phyloP scores from a whole-genome alignment of 1,140 invertebrate genomes.

The Coelopa frigida region DNA sequence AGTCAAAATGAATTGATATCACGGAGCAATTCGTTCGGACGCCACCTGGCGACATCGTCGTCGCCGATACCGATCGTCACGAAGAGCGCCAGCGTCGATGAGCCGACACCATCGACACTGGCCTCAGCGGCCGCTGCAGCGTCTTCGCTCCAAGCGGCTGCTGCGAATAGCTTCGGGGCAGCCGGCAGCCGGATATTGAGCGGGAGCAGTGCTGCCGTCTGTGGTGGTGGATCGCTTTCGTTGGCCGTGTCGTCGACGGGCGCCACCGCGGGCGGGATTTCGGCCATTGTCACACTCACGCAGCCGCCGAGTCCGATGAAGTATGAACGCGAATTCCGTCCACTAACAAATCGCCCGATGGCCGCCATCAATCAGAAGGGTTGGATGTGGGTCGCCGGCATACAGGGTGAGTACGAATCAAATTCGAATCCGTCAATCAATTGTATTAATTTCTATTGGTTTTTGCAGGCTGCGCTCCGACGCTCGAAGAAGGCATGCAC shows the following conservation, averaged over 20 bases:
- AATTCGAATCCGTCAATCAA: too few species aligned
- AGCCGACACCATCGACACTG: slow-evolving; percentile 20
- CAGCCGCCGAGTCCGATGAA: slow-evolving; percentile 42
- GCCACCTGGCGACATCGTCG: slow-evolving; percentile 36
- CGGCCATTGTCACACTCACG: slow-evolving; percentile 15
- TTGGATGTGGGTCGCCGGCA: slow-evolving; percentile 75
- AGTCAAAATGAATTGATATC: slow-evolving; percentile 41
- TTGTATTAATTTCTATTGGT: background rate
- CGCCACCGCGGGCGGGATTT: slow-evolving; percentile 14
- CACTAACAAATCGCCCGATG: slow-evolving; percentile 45
- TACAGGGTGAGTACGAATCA: slow-evolving; percentile 56
- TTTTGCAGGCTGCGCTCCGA: slow-evolving; percentile 24
- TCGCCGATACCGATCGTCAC: slow-evolving; percentile 43
- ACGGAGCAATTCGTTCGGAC: slow-evolving; percentile 42
- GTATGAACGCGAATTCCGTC: slow-evolving; percentile 40
- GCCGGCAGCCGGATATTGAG: slow-evolving; percentile 23
- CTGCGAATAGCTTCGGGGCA: slow-evolving; percentile 20
- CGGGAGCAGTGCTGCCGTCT: slow-evolving; percentile 40
- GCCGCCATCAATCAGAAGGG: slow-evolving; percentile 60
- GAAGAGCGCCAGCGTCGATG: slow-evolving; percentile 43
- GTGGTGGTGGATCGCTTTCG: slow-evolving; percentile 40
- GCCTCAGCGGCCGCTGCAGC: slow-evolving; percentile 10
- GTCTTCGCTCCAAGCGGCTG: slow-evolving; percentile 15
- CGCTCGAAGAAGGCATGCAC: slow-evolving; percentile 32
- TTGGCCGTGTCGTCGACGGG: slow-evolving; percentile 41